Percentiles rank a stretch among this genome's conserved stretches.
Evolutionary conservation across 2,113 vertebrate species (phyloP).

Genomic region (Dasyornis broadbenti): DNA sequence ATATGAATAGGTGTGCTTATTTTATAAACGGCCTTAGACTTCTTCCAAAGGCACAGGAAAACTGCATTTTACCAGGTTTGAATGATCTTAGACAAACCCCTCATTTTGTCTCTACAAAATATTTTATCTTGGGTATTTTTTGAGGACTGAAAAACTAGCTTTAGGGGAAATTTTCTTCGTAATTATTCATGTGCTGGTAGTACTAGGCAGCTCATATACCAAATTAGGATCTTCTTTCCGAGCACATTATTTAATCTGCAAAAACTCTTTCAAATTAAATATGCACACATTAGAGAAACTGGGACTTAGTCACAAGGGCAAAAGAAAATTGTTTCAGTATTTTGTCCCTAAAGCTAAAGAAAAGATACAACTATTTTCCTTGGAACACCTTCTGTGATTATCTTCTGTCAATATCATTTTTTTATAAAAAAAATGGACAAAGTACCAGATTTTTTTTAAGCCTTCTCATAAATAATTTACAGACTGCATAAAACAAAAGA

Average conservation of each 20-base stretch:
- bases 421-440: not conserved
- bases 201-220: not conserved
- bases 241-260: not conserved
- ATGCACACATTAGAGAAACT: not conserved
- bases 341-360: not conserved
- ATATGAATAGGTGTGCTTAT: not conserved
- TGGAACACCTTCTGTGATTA: not conserved
- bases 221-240: not conserved
- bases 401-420: not conserved
- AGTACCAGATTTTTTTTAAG: not conserved
- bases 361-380: not conserved
- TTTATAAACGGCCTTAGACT: not conserved
- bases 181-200: not conserved
- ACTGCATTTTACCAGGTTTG: not conserved
- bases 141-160: not conserved
- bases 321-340: slow-evolving; percentile 1
- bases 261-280: not conserved
- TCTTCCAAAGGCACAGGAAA: not conserved
- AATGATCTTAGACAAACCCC: not conserved
- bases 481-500: not conserved
- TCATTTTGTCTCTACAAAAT: not conserved
- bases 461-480: slow-evolving; percentile 7
- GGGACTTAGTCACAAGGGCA: not conserved
- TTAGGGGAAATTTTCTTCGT: not conserved
- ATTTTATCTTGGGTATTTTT: not conserved